Conservation (phyloP, 2,888 invertebrate genomes). For the Lydus trimaculatus region DNA sequence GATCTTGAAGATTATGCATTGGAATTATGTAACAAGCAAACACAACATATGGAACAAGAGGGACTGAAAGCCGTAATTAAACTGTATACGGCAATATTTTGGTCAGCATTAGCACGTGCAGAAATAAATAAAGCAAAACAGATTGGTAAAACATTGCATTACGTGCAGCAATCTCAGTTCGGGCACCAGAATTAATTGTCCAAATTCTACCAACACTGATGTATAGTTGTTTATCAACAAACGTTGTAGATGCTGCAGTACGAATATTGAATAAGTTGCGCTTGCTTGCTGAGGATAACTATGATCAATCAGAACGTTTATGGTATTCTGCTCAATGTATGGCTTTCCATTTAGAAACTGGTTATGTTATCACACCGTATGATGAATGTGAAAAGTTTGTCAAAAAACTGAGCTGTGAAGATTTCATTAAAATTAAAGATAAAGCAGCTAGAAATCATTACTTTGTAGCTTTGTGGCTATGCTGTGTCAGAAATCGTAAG, state of each 20-base stretch:
- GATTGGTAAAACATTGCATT: conserved; percentile 58
- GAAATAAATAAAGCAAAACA: too few relatives aligned
- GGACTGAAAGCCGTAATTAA: too few relatives aligned
- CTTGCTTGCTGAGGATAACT: conserved; percentile 45
- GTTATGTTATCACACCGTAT: too few relatives aligned
- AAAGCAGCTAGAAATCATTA: too few relatives aligned
- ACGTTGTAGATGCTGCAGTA: conserved; percentile 57
- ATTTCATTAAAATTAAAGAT: too few relatives aligned
- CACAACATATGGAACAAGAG: too few relatives aligned
- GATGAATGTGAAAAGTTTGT: too few relatives aligned
- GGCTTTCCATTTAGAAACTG: too few relatives aligned
- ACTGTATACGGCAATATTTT: too few relatives aligned
- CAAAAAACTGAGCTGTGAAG: conserved; percentile 66
- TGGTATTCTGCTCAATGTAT: conserved; percentile 68
- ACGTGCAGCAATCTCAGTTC: conserved; percentile 55
- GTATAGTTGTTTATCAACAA: conserved; percentile 53
- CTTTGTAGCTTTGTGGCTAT: conserved; percentile 68
- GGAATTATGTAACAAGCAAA: conserved; percentile 60
- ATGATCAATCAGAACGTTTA: conserved; percentile 56
- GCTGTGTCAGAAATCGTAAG: too few relatives aligned
- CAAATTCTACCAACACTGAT: conserved; percentile 56
- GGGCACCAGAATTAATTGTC: conserved; percentile 49
- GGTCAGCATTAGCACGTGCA: conserved; percentile 4
- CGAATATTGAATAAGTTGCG: conserved; percentile 59
- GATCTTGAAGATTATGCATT: conserved; percentile 60